Evolutionary conservation across 1,140 invertebrate genomes (phyloP), one percentile per base, ranked within the genome.

Genomic region (Saccostrea glomerata): DNA sequence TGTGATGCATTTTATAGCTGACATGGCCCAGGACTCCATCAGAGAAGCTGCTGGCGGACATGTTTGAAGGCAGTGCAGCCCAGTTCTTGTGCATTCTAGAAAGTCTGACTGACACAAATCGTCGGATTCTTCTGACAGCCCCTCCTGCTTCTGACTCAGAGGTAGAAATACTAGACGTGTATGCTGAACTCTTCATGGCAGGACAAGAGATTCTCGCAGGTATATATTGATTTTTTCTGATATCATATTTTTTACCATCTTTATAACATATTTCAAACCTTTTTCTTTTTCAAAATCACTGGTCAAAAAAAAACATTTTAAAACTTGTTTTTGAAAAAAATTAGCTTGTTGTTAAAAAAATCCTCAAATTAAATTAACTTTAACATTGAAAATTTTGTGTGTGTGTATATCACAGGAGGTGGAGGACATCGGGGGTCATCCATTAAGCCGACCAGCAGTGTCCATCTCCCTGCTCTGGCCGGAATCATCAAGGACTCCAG

Each of bases 61-160:
- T 95, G 95, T 95, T 95, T 93, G 95, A 95, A 70, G 94, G 95
- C 11, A 93, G 93, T 85, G 93, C 94, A 20, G 93, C 95, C 25
- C 94, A 95, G 92, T 93, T 95, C 47, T 86, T 95, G 70, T 93
- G 93, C 73, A 93, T 95, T 17, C 82, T 95, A 7, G 94, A 95
- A 85, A 92, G 93, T 40, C 90, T 95, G 36, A 93, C 90, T 54
- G 94, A 95, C 89, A 93, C 91, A 58, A 95, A 94, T 89, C 91
- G 94, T 9, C 92, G 95, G 56, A 94, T 94, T 15, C 89, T 95
- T 3, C 86, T 94, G 63, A 93, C 94, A 15, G 89, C 91, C 0
- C 92, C 94, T n/a, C 92, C 94, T 20, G 94, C 94, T 2, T 89
- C 92, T n/a, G 94, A 95, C 82, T 92, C 89, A 54, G 95, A 95